These are phyloP conservation scores for Gracilinanus agilis DNA, from an alignment of 2,113 vertebrate genomes.

Conservation along the genomic window DNA sequence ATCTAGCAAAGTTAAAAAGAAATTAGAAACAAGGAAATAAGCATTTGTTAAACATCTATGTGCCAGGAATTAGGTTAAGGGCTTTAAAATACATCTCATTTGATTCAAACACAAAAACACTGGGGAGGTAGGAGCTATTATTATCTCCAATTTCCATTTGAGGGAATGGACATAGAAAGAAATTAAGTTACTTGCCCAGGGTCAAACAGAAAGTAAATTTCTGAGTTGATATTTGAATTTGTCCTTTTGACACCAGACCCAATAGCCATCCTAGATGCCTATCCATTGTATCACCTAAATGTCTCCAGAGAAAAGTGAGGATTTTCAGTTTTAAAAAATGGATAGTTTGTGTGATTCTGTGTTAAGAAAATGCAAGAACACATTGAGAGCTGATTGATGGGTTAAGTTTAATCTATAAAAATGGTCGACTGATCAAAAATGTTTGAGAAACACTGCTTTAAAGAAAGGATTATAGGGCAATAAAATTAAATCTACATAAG, in stretches of 20 bases:
- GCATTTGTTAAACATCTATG: background rate
- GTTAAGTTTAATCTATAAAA: background rate
- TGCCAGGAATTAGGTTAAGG: background rate
- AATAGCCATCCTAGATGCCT: background rate
- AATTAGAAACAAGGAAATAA: background rate
- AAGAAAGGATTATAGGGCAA: background rate
- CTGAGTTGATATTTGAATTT: background rate
- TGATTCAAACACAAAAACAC: background rate
- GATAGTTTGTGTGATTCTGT: too few relatives aligned
- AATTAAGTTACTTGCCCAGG: background rate
- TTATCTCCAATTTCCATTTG: background rate
- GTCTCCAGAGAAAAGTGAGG: background rate
- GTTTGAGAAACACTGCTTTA: background rate
- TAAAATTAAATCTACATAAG: background rate
- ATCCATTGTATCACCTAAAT: background rate
- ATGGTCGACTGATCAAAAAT: background rate
- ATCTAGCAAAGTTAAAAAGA: background rate
- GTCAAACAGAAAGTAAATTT: too few relatives aligned
- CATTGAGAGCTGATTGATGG: too few relatives aligned
- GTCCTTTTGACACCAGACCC: background rate
- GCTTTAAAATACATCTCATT: background rate
- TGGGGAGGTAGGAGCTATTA: background rate
- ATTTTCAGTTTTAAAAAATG: background rate
- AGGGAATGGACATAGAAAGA: background rate
- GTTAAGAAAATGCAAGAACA: too few relatives aligned